Percentiles rank a stretch among this genome's conserved stretches.
Conservation (phyloP, 1,140 invertebrate genomes). For the Chironomus striatipennis region DNA sequence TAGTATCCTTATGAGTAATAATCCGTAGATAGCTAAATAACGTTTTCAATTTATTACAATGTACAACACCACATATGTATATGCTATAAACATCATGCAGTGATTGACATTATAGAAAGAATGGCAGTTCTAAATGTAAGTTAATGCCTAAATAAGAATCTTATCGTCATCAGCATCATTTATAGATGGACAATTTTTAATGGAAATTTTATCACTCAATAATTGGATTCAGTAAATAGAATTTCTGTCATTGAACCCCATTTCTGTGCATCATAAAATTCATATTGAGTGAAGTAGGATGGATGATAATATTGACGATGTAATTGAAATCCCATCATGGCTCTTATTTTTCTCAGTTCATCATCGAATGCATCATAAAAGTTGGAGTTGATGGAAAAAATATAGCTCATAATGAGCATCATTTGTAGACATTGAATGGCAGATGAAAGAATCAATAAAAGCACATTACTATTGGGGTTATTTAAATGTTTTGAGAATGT, state of each 20-base stretch:
- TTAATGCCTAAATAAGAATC: too few species aligned
- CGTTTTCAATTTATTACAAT: too few species aligned
- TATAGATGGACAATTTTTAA: background rate
- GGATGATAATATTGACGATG: background rate
- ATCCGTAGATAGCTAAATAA: too few species aligned
- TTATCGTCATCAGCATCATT: too few species aligned
- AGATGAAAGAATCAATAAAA: background rate
- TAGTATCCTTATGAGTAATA: too few species aligned
- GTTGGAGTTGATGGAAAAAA: background rate
- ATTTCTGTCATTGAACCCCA: background rate
- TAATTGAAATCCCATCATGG: background rate
- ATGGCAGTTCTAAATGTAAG: too few species aligned
- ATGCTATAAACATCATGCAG: too few species aligned
- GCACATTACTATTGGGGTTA: too few species aligned
- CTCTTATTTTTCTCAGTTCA: background rate
- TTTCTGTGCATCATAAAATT: background rate
- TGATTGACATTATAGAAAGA: too few species aligned
- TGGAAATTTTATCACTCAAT: background rate
- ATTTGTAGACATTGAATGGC: background rate
- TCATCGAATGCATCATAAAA: conserved; percentile 1
- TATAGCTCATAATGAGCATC: background rate
- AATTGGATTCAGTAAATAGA: background rate
- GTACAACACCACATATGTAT: too few species aligned
- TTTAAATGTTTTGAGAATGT: too few species aligned
- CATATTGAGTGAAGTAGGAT: background rate